Base-by-base conservation (phyloP, 2,113 vertebrate species). In the Lepus timidus region DNA sequence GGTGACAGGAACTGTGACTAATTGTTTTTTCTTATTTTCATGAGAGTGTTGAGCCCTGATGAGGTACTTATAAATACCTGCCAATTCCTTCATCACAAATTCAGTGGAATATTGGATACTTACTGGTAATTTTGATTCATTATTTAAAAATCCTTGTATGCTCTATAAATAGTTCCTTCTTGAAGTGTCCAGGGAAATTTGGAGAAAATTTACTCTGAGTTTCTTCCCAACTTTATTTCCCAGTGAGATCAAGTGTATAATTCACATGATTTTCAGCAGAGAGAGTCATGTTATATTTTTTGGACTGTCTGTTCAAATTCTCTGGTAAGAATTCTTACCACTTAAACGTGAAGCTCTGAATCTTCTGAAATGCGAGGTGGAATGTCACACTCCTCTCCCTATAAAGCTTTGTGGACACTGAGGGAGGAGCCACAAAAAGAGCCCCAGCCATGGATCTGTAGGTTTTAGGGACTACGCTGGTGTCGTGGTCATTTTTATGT, bases 241-340 rank as follows among this genome's bases (percentile, higher is more conserved):
- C 82, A 73, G 71, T 89, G 91, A 95, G 73, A 73, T 13, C 49
- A 85, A 61, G 65, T 61, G 55, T 58, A 10, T 93, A 96, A 95
- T 71, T 96, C 67, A 88, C 88, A 81, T 75, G 55, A 73, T 92
- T 84, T 92, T n/a, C 31, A 44, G 33, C 92, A 52, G 33, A 92
- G 44, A 85, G 92, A 92, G 88, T 87, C 23, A 19, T 85, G 71
- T 76, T 92, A 93, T 95, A 96, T 83, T 95, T 96, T 96, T 85
- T 92, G 90, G 76, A 68, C 70, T 85, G 36, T 81, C 86, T 39
- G 39, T 76, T 92, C 81, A 76, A 84, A 87, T 84, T 71, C 71
- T 83, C 84, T 89, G 61, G 19, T 29, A 83, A 44, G 76, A 73
- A 55, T 62, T 65, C 75, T 86, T 76, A 44, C 31, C 52, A 67